Conservation (phyloP, 2,797 vertebrate species). For the Eulemur albifrons region DNA sequence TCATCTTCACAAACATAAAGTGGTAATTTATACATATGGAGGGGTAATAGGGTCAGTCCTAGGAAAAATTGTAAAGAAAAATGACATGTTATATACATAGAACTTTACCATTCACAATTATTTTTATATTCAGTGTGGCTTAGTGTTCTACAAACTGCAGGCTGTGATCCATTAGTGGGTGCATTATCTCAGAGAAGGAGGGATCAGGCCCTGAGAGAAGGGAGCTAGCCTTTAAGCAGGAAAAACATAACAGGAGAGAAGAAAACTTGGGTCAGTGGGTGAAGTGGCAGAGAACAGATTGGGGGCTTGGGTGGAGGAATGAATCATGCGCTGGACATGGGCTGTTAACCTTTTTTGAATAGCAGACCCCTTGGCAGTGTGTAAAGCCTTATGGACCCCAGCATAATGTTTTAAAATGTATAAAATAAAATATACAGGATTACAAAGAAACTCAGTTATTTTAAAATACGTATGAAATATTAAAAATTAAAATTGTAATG, state of each 20-base stretch:
- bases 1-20: not conserved
- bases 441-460: not conserved
- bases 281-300: too few relatives aligned
- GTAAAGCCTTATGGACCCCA: not conserved
- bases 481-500: not conserved
- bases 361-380: not conserved
- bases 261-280: not conserved
- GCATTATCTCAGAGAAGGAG: not conserved
- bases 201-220: not conserved
- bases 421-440: not conserved
- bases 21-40: not conserved
- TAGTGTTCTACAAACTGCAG: not conserved
- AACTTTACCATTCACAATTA: not conserved
- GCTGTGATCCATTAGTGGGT: not conserved
- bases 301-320: not conserved
- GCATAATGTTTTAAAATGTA: not conserved
- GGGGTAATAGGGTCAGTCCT: not conserved
- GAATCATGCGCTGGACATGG: not conserved
- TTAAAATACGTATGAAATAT: not conserved
- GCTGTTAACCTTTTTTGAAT: not conserved
- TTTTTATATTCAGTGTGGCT: not conserved
- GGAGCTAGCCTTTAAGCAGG: not conserved
- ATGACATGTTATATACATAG: not conserved
- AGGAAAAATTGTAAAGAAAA: not conserved
- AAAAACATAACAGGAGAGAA: not conserved